Conservation (phyloP, 2,113 vertebrate genomes). For the Varanus salvator region DNA sequence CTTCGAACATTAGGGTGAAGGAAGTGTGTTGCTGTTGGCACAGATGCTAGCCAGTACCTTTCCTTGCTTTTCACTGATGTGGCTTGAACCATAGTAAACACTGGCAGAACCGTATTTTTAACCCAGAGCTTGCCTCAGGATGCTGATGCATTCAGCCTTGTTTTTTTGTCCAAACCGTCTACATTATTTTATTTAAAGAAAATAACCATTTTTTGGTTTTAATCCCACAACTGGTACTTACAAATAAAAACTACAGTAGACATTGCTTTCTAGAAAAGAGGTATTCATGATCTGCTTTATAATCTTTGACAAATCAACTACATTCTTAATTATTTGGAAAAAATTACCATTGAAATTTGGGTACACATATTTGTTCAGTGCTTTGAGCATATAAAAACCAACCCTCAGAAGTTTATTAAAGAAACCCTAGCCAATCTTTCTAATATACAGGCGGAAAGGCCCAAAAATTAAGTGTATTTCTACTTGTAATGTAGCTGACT, state of each 20-base stretch:
- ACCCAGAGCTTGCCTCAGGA: not conserved
- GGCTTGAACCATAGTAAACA: not conserved
- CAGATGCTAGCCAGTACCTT: not conserved
- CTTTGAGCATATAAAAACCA: not conserved
- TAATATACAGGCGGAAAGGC: not conserved
- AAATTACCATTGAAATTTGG: not conserved
- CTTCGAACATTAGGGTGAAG: too few species aligned
- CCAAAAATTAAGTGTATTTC: not conserved
- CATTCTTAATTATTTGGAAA: not conserved
- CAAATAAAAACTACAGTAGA: not conserved
- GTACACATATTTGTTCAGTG: not conserved
- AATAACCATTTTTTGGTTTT: not conserved
- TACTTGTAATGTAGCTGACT: not conserved
- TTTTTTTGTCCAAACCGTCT: not conserved
- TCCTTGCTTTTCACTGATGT: not conserved
- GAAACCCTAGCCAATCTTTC: not conserved
- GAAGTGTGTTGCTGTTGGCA: not conserved
- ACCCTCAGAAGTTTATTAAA: not conserved
- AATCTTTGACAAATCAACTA: not conserved
- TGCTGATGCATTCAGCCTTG: not conserved
- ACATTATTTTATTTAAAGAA: not conserved
- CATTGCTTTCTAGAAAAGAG: not conserved
- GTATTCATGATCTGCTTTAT: not conserved
- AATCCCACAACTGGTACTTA: not conserved
- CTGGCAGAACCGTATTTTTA: not conserved